Evolutionary conservation across 2,797 vertebrate genomes (phyloP).

Genomic region (Acrocephalus scirpaceus): DNA sequence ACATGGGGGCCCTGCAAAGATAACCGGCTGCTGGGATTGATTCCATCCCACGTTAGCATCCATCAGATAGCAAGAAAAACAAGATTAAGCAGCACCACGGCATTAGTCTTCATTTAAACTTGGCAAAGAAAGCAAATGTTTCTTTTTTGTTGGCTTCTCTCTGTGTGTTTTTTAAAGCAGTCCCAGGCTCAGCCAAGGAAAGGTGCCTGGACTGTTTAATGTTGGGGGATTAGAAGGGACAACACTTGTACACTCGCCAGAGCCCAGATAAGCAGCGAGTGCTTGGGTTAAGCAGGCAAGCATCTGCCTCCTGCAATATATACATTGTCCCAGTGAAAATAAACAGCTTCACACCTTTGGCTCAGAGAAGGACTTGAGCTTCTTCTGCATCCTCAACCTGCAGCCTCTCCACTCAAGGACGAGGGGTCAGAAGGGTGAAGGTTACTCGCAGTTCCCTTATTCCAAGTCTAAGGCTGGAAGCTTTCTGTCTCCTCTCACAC

Average conservation of each 20-base stretch:
- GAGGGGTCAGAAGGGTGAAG: not conserved
- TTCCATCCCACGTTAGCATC: slow-evolving; percentile 28
- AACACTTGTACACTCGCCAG: slow-evolving; percentile 69
- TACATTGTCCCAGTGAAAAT: slow-evolving; percentile 73
- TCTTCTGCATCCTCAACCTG: not conserved
- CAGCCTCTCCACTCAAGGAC: not conserved
- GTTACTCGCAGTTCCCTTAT: not conserved
- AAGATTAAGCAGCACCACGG: slow-evolving; percentile 44
- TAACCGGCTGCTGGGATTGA: slow-evolving; percentile 6
- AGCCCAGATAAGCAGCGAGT: slow-evolving; percentile 63
- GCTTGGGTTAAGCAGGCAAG: slow-evolving; percentile 62
- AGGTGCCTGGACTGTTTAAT: slow-evolving; percentile 70
- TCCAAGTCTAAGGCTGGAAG: not conserved
- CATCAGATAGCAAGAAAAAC: slow-evolving; percentile 51
- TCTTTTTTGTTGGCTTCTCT: slow-evolving; percentile 47
- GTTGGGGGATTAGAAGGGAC: slow-evolving; percentile 65
- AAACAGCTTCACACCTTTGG: slow-evolving; percentile 77
- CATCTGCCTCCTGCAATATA: slow-evolving; percentile 69
- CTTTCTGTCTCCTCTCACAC: rapidly evolving
- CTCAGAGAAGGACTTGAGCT: slow-evolving; percentile 26
- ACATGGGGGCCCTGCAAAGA: not conserved
- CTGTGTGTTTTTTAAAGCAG: not conserved
- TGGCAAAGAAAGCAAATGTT: slow-evolving; percentile 39
- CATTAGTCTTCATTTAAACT: slow-evolving; percentile 54
- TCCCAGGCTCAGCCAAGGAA: slow-evolving; percentile 46